These are phyloP conservation scores for Meta bourneti DNA, from an alignment of 2,888 invertebrate genomes.

Conservation along the genomic window DNA sequence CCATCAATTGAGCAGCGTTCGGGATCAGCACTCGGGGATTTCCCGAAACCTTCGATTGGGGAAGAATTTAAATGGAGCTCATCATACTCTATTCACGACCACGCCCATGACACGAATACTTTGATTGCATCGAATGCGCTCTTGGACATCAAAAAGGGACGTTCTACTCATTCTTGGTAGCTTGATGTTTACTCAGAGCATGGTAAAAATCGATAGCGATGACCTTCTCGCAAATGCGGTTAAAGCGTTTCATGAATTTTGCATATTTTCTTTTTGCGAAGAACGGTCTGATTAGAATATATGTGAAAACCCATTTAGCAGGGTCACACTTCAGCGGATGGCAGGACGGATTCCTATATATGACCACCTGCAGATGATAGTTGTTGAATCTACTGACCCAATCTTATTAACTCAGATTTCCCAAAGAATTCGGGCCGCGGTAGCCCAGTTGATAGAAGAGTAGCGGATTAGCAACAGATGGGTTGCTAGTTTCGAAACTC, in stretches of 20 bases:
- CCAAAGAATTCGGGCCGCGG: no score
- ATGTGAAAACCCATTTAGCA: background rate
- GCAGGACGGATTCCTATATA: background rate
- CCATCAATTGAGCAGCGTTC: no score
- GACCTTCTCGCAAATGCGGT: background rate
- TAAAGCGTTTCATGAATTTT: background rate
- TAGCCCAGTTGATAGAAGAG: no score
- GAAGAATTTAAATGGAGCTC: background rate
- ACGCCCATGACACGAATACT: background rate
- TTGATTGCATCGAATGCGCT: background rate
- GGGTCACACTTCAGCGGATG: background rate
- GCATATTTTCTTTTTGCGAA: background rate
- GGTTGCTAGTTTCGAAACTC: no score
- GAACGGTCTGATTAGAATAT: background rate
- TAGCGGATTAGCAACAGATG: no score
- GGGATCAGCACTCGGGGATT: background rate
- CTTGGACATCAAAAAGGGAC: background rate
- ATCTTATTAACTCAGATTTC: no score
- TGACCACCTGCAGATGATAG: background rate
- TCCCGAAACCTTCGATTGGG: background rate
- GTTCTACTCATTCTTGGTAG: background rate
- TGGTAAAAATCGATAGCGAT: background rate
- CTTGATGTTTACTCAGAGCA: background rate
- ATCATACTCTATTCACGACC: background rate
- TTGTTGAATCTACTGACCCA: no score